Evolutionary conservation across 2,113 vertebrate genomes (phyloP).

Genomic region (Indicator maculatus): DNA sequence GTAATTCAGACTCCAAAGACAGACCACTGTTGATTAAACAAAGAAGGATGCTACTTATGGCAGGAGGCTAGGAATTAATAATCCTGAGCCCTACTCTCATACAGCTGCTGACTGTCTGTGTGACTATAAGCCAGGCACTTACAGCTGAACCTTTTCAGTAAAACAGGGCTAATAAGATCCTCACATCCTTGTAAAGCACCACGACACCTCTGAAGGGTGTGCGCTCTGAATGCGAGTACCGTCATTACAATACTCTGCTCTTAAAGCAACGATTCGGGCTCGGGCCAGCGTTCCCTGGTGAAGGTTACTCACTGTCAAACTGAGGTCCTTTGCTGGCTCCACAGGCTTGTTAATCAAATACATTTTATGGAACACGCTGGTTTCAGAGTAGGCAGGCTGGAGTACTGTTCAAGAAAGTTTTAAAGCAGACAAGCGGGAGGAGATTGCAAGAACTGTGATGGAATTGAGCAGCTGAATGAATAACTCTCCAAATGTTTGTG

Average conservation of each 20-base stretch:
- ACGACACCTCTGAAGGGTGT: neutral
- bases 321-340: slow-evolving; percentile 12
- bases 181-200: neutral
- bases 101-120: neutral
- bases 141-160: neutral
- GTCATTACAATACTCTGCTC: neutral
- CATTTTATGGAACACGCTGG: neutral
- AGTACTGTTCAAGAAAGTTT: neutral
- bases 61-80: neutral
- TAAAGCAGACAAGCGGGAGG: neutral
- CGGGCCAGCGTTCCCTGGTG: neutral
- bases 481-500: neutral
- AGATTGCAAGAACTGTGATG: neutral
- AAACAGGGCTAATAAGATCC: slow-evolving; percentile 24
- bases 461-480: neutral
- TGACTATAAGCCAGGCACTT: neutral
- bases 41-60: neutral
- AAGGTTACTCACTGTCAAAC: slow-evolving; percentile 39
- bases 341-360: neutral
- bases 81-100: neutral
- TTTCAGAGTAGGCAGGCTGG: neutral
- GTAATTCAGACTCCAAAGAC: slow-evolving; percentile 14
- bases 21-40: slow-evolving; percentile 19
- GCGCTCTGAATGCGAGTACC: neutral
- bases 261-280: slow-evolving; percentile 17